phyloP scores from a whole-genome alignment of 2,888 invertebrate species.

The Agonopterix arenella region DNA sequence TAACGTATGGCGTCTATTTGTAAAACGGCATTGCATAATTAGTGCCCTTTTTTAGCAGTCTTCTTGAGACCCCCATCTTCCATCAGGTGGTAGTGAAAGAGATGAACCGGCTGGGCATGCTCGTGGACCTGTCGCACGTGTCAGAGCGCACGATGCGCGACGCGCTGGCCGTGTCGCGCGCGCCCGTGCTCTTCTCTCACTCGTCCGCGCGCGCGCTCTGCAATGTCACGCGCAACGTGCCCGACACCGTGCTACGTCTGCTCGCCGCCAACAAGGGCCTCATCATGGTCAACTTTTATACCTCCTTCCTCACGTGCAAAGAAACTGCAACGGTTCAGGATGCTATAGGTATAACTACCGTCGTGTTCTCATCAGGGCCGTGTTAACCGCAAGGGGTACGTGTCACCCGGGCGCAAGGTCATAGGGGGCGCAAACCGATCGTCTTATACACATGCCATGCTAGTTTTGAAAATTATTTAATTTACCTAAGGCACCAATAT shows the following conservation, averaged over 20 bases:
- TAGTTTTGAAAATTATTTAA: too few relatives aligned
- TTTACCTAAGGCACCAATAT: too few relatives aligned
- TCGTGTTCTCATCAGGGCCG: too few relatives aligned
- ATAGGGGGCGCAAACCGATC: too few relatives aligned
- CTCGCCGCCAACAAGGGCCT: conserved; percentile 88
- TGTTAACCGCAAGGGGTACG: too few relatives aligned
- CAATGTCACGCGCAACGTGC: conserved; percentile 88
- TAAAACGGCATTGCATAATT: too few relatives aligned
- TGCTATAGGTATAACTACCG: conserved; percentile 81
- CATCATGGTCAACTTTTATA: conserved; percentile 93
- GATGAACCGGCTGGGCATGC: conserved; percentile 93
- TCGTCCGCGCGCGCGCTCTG: conserved; percentile 89
- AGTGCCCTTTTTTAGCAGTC: conserved; percentile 9
- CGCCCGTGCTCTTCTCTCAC: conserved; percentile 92
- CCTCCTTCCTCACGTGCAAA: conserved; percentile 84
- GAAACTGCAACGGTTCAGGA: conserved; percentile 86
- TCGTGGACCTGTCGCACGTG: conserved; percentile 90
- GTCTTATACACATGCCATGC: too few relatives aligned
- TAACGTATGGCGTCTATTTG: too few relatives aligned
- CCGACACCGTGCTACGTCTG: conserved; percentile 83
- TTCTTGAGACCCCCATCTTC: background rate
- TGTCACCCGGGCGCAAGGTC: too few relatives aligned
- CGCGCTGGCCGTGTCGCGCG: conserved; percentile 84
- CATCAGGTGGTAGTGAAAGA: conserved; percentile 85
- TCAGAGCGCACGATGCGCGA: conserved; percentile 89